Evolutionary conservation across 2,797 vertebrate genomes (phyloP).

Genomic region (Eurystomus glaucurus): DNA sequence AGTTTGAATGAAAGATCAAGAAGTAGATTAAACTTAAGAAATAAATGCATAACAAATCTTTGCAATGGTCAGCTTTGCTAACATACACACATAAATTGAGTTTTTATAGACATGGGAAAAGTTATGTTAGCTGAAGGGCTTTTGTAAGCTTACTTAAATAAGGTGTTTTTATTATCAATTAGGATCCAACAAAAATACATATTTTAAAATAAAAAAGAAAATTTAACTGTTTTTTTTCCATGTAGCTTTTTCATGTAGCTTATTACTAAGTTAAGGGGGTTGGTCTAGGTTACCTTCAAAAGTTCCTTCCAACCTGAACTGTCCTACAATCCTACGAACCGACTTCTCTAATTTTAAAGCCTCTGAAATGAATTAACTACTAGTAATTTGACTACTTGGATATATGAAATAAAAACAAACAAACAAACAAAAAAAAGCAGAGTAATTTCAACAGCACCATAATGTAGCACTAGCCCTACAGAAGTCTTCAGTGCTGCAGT

Average conservation of each 20-base stretch:
- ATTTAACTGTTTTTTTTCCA: neutral
- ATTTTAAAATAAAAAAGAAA: neutral
- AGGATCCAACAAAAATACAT: neutral
- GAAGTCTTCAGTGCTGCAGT: neutral
- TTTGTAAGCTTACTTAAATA: neutral
- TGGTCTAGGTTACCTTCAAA: neutral
- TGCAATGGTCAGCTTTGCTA: neutral
- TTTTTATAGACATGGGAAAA: slow-evolving; percentile 3
- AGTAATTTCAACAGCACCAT: neutral
- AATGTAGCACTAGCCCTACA: neutral
- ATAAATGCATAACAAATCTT: neutral
- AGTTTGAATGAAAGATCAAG: neutral
- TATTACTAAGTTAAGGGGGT: neutral
- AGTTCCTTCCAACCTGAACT: neutral
- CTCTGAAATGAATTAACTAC: neutral
- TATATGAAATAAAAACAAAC: neutral
- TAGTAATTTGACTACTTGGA: neutral
- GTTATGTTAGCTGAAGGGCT: neutral
- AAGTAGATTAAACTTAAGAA: neutral
- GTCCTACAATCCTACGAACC: neutral
- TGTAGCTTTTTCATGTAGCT: neutral
- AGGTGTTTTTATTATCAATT: neutral
- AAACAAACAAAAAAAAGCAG: neutral
- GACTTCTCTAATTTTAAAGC: neutral
- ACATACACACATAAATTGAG: neutral